Percentiles rank a stretch among this genome's conserved stretches.
Evolutionary conservation across 92 coral and sea anemone genomes (phyloP).

Genomic region (Nematostella vectensis): DNA sequence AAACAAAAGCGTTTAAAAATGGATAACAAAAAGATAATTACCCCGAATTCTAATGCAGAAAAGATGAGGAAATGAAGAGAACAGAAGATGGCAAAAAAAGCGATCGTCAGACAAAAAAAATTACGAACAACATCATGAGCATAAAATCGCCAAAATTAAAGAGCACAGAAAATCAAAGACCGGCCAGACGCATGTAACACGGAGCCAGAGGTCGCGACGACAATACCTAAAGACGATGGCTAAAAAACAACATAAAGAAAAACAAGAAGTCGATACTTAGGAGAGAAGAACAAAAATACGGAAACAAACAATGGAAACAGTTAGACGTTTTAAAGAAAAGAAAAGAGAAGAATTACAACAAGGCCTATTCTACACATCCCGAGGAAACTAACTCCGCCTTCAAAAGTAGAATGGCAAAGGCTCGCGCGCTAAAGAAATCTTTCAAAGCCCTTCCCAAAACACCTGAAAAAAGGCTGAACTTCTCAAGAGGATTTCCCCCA

Average conservation of each 20-base stretch:
- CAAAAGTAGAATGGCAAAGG: constrained; percentile 20
- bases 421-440: constrained; percentile 23
- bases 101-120: constrained; percentile 11
- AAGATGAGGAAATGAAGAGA: constrained; percentile 19
- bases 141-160: constrained; percentile 8
- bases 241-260: background rate
- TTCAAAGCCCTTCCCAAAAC: constrained; percentile 9
- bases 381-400: constrained; percentile 2
- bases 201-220: background rate
- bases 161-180: background rate
- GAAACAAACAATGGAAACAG: constrained; percentile 14
- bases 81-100: constrained; percentile 5
- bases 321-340: background rate
- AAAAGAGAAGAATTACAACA: constrained; percentile 2
- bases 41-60: constrained; percentile 9
- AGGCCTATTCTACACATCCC: background rate
- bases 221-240: background rate
- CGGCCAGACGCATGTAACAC: background rate
- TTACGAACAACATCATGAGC: constrained; percentile 13
- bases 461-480: constrained; percentile 19
- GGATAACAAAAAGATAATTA: background rate
- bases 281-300: constrained; percentile 12
- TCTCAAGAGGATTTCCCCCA: constrained; percentile 7
- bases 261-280: background rate
- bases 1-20: background rate